Evolutionary conservation across 2,888 invertebrate species (phyloP).

Genomic region (Octonoba sinensis): DNA sequence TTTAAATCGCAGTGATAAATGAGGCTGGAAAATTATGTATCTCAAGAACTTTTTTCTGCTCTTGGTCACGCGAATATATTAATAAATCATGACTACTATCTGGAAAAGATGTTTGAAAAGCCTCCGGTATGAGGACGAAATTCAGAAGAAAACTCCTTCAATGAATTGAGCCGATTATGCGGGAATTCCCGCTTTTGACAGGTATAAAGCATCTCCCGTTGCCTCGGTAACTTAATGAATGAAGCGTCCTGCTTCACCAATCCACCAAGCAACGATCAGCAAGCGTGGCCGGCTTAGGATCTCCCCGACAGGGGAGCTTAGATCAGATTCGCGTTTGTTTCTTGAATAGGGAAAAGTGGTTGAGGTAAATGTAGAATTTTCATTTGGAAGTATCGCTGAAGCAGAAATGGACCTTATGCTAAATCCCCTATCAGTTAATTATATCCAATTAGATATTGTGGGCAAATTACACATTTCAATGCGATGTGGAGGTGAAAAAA

Average conservation of each 20-base stretch:
- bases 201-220: slow-evolving; percentile 11
- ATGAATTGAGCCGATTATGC: slow-evolving; percentile 4
- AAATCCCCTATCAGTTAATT: too few relatives aligned
- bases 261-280: not conserved
- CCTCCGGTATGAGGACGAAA: not conserved
- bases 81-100: slow-evolving; percentile 4
- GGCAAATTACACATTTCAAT: too few relatives aligned
- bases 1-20: not conserved
- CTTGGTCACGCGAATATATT: not conserved
- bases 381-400: too few relatives aligned
- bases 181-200: not conserved
- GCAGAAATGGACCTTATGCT: too few relatives aligned
- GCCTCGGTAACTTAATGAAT: slow-evolving; percentile 4
- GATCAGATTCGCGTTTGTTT: not conserved
- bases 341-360: too few relatives aligned
- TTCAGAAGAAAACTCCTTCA: not conserved
- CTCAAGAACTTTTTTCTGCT: not conserved
- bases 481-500: too few relatives aligned
- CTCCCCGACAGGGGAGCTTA: not conserved
- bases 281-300: not conserved
- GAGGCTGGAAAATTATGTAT: not conserved
- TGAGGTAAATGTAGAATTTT: too few relatives aligned
- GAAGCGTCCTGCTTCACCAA: not conserved
- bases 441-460: too few relatives aligned
- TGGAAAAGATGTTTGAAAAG: not conserved